Conservation (phyloP, 2,797 vertebrate species). For the Ceryle rudis region DNA sequence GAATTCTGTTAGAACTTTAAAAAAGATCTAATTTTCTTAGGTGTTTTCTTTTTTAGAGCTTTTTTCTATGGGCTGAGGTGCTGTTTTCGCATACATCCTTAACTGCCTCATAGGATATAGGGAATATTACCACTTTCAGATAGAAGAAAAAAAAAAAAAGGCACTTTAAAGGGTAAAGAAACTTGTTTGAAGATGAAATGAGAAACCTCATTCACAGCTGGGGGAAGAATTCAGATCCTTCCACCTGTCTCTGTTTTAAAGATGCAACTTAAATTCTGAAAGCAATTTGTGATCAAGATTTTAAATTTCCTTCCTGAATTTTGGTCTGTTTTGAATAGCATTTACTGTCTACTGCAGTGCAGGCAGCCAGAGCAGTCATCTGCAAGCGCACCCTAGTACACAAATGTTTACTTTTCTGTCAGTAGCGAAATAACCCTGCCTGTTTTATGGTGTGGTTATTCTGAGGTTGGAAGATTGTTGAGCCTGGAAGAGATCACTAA, state of each 20-base stretch:
- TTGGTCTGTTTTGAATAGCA: constrained; percentile 6
- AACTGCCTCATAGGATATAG: neutral
- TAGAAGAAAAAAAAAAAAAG: neutral
- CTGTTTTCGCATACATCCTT: neutral
- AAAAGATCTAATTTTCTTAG: neutral
- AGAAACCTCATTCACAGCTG: neutral
- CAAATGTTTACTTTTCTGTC: constrained; percentile 67
- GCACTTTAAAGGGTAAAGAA: neutral
- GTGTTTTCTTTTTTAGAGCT: neutral
- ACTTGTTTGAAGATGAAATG: neutral
- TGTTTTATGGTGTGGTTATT: constrained; percentile 63
- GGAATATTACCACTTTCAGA: neutral
- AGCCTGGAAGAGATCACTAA: constrained; percentile 65
- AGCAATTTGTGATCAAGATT: neutral
- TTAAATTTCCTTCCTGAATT: neutral
- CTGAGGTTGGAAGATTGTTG: constrained; percentile 63
- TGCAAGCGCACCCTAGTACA: constrained; percentile 21
- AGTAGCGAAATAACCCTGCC: constrained; percentile 21
- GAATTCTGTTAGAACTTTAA: neutral
- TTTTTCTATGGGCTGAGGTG: neutral
- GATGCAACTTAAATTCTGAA: neutral
- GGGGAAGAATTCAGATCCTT: neutral
- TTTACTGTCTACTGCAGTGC: neutral
- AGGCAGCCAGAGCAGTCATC: constrained; percentile 9
- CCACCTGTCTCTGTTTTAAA: neutral